A percentile compares a stretch with the other conserved stretches of the same genome.
Conservation (phyloP, 2,113 vertebrate species). For the Aspiorhynchus laticeps region DNA sequence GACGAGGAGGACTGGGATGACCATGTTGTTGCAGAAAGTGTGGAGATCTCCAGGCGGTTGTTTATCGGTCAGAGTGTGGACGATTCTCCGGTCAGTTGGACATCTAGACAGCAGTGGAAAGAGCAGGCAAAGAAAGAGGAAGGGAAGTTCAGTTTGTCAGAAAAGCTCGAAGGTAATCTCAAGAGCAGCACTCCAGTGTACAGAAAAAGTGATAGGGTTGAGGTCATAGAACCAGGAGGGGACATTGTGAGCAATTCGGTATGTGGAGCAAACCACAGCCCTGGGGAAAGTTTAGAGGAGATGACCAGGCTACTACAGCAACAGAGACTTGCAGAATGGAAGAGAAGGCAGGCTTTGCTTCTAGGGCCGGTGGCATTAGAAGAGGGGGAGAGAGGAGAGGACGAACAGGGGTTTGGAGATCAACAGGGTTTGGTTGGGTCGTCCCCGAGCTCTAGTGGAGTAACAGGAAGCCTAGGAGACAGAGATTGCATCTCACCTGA, state of each 20-base stretch:
- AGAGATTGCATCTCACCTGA: conserved; percentile 76
- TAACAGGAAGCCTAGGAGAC: conserved; percentile 76
- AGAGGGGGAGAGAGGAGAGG: conserved; percentile 60
- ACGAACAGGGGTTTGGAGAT: conserved; percentile 52
- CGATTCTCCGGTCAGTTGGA: conserved; percentile 73
- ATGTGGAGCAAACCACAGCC: background rate
- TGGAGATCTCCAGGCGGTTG: conserved; percentile 66
- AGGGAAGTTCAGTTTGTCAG: conserved; percentile 44
- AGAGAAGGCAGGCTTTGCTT: conserved; percentile 73
- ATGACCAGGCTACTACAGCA: conserved; percentile 28
- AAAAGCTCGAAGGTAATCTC: conserved; percentile 9
- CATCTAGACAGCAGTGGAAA: conserved; percentile 70
- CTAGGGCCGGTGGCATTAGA: conserved; percentile 74
- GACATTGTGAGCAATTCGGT: background rate
- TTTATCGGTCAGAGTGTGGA: conserved; percentile 67
- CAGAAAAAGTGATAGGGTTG: background rate
- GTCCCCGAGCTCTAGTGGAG: conserved; percentile 77
- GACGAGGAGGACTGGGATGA: conserved; percentile 48
- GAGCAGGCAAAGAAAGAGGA: conserved; percentile 33
- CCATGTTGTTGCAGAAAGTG: conserved; percentile 60
- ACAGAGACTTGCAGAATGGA: conserved; percentile 72
- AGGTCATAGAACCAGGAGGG: background rate
- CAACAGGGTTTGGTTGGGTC: conserved; percentile 65
- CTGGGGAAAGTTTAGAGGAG: background rate
- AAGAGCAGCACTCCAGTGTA: background rate